These are phyloP conservation scores for Nymphalis polychloros DNA, from an alignment of 2,888 invertebrate species.

Conservation along the genomic window DNA sequence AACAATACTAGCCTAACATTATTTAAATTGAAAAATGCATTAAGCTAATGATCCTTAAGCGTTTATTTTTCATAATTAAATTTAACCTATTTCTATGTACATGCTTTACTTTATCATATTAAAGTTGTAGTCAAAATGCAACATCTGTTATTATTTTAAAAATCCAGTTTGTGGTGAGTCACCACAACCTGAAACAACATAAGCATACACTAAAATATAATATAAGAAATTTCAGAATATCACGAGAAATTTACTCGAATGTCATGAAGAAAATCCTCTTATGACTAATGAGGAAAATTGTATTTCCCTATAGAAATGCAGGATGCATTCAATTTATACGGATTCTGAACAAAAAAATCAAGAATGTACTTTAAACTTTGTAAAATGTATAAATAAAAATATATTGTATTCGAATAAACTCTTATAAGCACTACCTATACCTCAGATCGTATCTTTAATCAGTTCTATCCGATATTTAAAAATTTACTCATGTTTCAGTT, in stretches of 20 bases:
- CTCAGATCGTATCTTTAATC: too few species aligned
- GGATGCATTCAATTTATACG: not conserved
- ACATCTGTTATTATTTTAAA: not conserved
- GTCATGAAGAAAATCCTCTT: not conserved
- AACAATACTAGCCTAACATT: not conserved
- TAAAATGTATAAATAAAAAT: too few species aligned
- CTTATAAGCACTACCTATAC: too few species aligned
- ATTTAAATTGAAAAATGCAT: conserved; percentile 8
- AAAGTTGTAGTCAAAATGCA: conserved; percentile 19
- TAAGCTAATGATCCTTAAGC: conserved; percentile 18
- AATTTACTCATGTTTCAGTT: too few species aligned
- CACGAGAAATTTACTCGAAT: not conserved
- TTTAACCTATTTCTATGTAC: conserved; percentile 29
- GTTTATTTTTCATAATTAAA: conserved; percentile 27
- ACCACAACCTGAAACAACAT: too few species aligned
- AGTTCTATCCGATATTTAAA: too few species aligned
- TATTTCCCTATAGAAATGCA: not conserved
- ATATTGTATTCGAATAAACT: too few species aligned
- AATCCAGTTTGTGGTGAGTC: not conserved
- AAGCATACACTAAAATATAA: too few species aligned
- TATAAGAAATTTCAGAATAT: too few species aligned
- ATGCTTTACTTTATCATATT: conserved; percentile 27
- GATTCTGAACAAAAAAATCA: not conserved
- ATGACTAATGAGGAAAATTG: not conserved
- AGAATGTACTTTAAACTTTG: not conserved